Base-by-base conservation (phyloP, 2,888 invertebrate species). In the Dilophus febrilis region DNA sequence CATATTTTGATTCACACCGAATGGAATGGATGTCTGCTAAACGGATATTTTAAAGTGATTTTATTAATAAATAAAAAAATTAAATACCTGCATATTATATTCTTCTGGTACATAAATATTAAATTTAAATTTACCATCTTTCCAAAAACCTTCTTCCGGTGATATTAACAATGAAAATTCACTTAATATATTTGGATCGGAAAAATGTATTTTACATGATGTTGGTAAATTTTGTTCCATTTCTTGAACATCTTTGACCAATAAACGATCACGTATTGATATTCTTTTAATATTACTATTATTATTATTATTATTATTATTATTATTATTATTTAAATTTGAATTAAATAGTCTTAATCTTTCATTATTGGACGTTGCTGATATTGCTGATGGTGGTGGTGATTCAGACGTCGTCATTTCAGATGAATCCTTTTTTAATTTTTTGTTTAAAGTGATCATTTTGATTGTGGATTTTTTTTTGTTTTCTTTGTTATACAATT, bases 141-240 rank as follows among this genome's bases (percentile, higher is more conserved):
- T 68, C 88, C 92, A 94, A 55, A 77, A 79, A 0, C 92, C 91
- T 63, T 90, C 87, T 49, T 85, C 82, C 3, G 90, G 86, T 42
- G 71, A 64, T 41, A 92, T 80, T 36, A 71, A 72, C 47, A 94
- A 65, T 32, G 68, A 67, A 59, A 94, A 90, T 53, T 81, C 78
- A 58, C 81, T 79, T 38, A 92, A 67, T 49, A 75, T 69, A 58
- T 90, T 77, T 27, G 85, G 83, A 63, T 91, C 82, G 42, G 78
- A 77, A 55, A 91, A 90, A 49, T 68, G 68, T 44, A 85, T 71
- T 55, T 74, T 71, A 64, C 90, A 90, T 12, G 83, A 82, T 42
- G 66, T 62, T 18, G 90, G 88, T 46, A 90, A 68, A 49, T 78
- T 77, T 55, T 84, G 82, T 50, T 85, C 77, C 82, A 92, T 80